A percentile compares a stretch with the other conserved stretches of the same genome.
Evolutionary conservation across 2,113 vertebrate genomes (phyloP).

Genomic region (Mixornis gularis): DNA sequence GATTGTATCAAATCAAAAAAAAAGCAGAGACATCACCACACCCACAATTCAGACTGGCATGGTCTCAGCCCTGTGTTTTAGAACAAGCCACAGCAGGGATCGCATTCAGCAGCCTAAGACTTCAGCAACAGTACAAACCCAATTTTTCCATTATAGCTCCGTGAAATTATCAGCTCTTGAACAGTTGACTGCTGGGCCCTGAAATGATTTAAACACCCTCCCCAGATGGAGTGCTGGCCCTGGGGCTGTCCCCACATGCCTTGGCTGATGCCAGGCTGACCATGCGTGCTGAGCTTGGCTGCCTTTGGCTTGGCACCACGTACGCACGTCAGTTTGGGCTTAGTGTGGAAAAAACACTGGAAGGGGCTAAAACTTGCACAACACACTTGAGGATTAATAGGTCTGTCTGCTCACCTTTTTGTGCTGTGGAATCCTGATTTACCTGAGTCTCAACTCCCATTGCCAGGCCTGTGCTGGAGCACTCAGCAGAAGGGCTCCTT

Average conservation of each 20-base stretch:
- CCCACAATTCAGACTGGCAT: not conserved
- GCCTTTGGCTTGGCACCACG: accelerated
- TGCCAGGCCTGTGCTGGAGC: not conserved
- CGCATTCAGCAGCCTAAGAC: not conserved
- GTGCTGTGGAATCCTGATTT: not conserved
- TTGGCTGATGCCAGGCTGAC: not conserved
- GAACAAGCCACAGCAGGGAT: not conserved
- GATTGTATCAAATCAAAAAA: not conserved
- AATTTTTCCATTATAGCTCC: not conserved
- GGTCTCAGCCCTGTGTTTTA: not conserved
- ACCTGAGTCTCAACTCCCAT: not conserved
- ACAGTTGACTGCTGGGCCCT: not conserved
- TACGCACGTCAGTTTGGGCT: not conserved
- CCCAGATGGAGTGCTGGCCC: not conserved
- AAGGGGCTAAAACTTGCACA: not conserved
- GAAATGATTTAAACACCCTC: not conserved
- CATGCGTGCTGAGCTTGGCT: not conserved
- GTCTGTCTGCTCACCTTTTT: not conserved
- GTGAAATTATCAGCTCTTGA: not conserved
- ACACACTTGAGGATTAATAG: not conserved
- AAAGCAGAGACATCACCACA: not conserved
- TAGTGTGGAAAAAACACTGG: not conserved
- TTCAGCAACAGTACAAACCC: not conserved
- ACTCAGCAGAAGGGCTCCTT: not conserved
- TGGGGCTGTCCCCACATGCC: not conserved